Conservation (phyloP, 53 echinoderm and acorn worm genomes). For the Hippasteria phrygiana region DNA sequence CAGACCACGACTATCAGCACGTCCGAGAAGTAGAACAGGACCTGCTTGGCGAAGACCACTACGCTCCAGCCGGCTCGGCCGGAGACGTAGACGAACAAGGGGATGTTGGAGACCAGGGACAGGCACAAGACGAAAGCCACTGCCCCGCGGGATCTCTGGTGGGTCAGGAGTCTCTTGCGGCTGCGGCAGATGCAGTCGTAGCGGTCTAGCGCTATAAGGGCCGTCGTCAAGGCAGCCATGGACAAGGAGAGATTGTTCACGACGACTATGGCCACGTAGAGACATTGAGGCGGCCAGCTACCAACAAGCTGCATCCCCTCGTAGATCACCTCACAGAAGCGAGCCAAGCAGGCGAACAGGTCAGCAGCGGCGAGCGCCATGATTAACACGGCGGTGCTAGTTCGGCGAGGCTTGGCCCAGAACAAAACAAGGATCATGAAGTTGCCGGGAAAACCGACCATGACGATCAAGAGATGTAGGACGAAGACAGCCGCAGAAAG, state of each 20-base stretch:
- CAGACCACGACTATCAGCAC: slow-evolving; percentile 36
- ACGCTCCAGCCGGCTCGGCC: background rate
- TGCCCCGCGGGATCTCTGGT: background rate
- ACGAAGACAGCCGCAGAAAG: background rate
- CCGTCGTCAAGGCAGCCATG: background rate
- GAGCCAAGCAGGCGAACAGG: slow-evolving; percentile 62
- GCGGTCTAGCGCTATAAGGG: slow-evolving; percentile 58
- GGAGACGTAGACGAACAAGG: background rate
- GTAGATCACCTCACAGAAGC: slow-evolving; percentile 33
- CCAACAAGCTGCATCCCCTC: background rate
- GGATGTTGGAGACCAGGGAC: background rate
- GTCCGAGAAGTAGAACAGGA: background rate
- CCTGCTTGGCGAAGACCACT: slow-evolving; percentile 2
- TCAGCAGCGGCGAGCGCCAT: slow-evolving; percentile 71
- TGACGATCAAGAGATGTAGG: slow-evolving; percentile 25
- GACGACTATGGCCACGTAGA: background rate
- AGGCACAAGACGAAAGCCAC: background rate
- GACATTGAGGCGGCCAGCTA: background rate
- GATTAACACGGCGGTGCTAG: slow-evolving; percentile 64
- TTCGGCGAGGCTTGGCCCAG: slow-evolving; percentile 43
- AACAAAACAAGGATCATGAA: slow-evolving; percentile 50
- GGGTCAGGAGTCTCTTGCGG: slow-evolving; percentile 24
- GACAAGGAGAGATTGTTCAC: slow-evolving; percentile 25
- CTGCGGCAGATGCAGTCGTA: slow-evolving; percentile 64
- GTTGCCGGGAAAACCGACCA: slow-evolving; percentile 72